Percentiles rank a stretch among this genome's conserved stretches.
Evolutionary conservation across 2,888 invertebrate species (phyloP).

Genomic region (Ectobius pallidus): DNA sequence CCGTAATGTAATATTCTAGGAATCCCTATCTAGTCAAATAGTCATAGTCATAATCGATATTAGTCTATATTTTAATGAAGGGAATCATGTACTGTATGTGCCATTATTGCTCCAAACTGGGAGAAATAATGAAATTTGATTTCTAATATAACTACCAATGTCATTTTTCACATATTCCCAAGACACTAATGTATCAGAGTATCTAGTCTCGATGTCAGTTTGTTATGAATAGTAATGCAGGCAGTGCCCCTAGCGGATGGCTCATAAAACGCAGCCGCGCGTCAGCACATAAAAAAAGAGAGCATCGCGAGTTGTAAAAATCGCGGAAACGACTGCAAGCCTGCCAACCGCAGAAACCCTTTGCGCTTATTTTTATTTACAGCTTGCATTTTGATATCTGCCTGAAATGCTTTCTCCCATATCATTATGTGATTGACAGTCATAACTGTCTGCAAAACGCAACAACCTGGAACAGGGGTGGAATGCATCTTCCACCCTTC

Average conservation of each 20-base stretch:
- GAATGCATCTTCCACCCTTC: not conserved
- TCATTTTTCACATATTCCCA: no score
- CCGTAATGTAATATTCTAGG: no score
- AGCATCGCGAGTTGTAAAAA: conserved; percentile 14
- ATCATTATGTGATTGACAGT: no score
- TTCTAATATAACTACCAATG: no score
- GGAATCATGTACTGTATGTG: no score
- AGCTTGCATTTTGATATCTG: no score
- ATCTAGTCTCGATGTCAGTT: not conserved
- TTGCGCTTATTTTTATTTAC: not conserved
- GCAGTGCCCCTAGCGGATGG: not conserved
- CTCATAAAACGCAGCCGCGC: not conserved
- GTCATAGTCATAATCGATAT: no score
- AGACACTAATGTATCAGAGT: not conserved
- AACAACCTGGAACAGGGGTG: not conserved
- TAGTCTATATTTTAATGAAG: no score
- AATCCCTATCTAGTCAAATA: no score
- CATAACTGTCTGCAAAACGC: not conserved
- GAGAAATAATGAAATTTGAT: no score
- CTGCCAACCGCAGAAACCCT: not conserved
- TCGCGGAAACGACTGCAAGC: not conserved
- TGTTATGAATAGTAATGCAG: conserved; percentile 10
- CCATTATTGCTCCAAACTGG: no score
- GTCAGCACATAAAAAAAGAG: not conserved
- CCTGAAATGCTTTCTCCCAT: no score